Evolutionary conservation across 2,888 invertebrate species (phyloP).

Genomic region (Spialia ferax): DNA sequence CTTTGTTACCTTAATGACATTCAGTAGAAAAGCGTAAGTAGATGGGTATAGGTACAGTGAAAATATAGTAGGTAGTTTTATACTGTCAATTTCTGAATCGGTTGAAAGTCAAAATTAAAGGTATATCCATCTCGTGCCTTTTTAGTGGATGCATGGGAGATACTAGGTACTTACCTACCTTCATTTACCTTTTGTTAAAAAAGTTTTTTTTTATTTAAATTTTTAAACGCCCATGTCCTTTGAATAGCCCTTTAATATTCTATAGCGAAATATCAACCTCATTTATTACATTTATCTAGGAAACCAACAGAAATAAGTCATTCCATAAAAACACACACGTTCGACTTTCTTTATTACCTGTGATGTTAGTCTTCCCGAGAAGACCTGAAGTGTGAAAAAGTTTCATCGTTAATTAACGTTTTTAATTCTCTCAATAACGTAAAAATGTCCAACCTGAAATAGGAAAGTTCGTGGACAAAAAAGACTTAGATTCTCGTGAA

Average conservation of each 20-base stretch:
- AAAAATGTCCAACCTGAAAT: conserved; percentile 83
- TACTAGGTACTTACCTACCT: too few relatives aligned
- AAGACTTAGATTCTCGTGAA: conserved; percentile 20
- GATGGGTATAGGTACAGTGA: too few relatives aligned
- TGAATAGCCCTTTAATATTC: neutral
- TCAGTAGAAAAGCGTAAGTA: too few relatives aligned
- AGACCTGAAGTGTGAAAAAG: conserved; percentile 87
- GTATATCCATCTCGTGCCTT: too few relatives aligned
- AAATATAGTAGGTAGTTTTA: too few relatives aligned
- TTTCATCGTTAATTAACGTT: conserved; percentile 83
- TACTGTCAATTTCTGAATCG: too few relatives aligned
- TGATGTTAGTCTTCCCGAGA: conserved; percentile 87
- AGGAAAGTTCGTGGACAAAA: conserved; percentile 79
- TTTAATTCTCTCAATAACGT: conserved; percentile 69
- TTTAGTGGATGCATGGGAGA: too few relatives aligned
- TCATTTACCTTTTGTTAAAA: too few relatives aligned
- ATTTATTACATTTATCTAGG: conserved; percentile 59
- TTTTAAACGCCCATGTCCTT: neutral
- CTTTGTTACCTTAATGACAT: too few relatives aligned
- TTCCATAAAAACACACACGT: conserved; percentile 76
- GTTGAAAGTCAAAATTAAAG: too few relatives aligned
- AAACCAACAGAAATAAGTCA: conserved; percentile 65
- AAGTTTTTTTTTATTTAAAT: too few relatives aligned
- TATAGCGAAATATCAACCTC: conserved; percentile 44
- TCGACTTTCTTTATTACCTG: conserved; percentile 76